Evolutionary conservation across 2,113 vertebrate species (phyloP), one percentile per base, ranked within the genome.

Genomic region (Leptosomus discolor): DNA sequence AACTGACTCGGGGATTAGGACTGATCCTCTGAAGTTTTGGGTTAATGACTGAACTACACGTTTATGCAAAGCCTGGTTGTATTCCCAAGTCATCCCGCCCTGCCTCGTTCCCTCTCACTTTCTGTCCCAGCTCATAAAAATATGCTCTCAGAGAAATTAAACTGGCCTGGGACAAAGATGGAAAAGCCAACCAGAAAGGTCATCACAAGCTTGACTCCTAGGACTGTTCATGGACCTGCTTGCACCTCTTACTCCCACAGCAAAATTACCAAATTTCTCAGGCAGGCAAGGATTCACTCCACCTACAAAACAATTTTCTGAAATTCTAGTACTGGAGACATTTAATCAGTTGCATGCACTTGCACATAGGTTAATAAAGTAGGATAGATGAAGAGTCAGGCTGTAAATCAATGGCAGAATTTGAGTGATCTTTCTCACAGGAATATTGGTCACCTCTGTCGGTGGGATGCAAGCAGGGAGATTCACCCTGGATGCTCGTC

Each of bases 201-300:
- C 12, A 41, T 34, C 3, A 0, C 22, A 63, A 23, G 13, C 23
- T 61, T 65, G 24, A 19, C 24, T 80, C 9, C 21, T 23, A n/a
- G 24, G 19, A 27, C 18, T 30, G 20, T 13, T 41, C 5, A 3
- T 9, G 17, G 30, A 56, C 20, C 12, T 46, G 9, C 9, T 90
- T 6, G 0, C 7, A 30, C 3, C 3, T 17, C 45, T 73, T 76
- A 53, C 6, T 79, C 4, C 11, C 1, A 0, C 17, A 18, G 6
- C 2, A 85, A 51, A 82, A 69, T 34, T 36, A 53, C 14, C 11
- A 56, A 41, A 56, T 39, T 37, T 0, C 8, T 26, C 19, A 32
- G 4, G 4, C 3, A 1, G 11, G 12, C 1, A 1, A 84, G 11
- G n/a, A 39, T 69, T 69, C 6, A 0, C 5, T 79, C 22, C 15